phyloP scores from a whole-genome alignment of 2,797 vertebrate genomes.

The Ptychobarbus kaznakovi region DNA sequence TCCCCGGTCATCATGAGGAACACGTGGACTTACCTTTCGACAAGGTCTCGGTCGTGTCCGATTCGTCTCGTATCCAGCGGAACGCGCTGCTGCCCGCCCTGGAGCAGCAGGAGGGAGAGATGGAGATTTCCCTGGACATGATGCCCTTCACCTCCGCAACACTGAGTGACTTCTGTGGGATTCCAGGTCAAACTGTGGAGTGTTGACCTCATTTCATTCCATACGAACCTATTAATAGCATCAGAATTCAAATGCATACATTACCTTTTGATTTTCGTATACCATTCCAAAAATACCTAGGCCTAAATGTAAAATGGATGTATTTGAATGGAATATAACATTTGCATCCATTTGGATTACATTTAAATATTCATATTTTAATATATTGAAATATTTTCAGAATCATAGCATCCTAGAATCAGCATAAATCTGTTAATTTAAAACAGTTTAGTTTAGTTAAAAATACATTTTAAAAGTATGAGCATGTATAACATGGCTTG shows the following conservation, averaged over 20 bases:
- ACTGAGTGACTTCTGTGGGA: conserved; percentile 59
- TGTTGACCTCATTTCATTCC: conserved; percentile 20
- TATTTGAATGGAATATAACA: neutral
- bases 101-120: conserved; percentile 70
- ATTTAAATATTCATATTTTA: too few relatives aligned
- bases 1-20: conserved; percentile 53
- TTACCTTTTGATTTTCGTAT: neutral
- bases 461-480: too few relatives aligned
- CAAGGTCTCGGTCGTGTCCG: conserved; percentile 67
- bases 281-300: neutral
- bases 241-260: neutral
- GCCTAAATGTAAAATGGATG: neutral
- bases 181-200: conserved; percentile 74
- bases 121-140: conserved; percentile 73
- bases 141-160: conserved; percentile 66
- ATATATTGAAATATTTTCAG: too few relatives aligned
- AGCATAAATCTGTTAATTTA: too few relatives aligned
- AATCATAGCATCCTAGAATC: too few relatives aligned
- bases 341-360: neutral
- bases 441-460: too few relatives aligned
- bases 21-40: conserved; percentile 64
- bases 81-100: conserved; percentile 68
- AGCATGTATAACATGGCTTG: too few relatives aligned
- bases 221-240: neutral
- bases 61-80: conserved; percentile 48